Percentiles rank a stretch among this genome's conserved stretches.
phyloP scores from a whole-genome alignment of 2,797 vertebrate genomes.

The Eulemur mongoz region DNA sequence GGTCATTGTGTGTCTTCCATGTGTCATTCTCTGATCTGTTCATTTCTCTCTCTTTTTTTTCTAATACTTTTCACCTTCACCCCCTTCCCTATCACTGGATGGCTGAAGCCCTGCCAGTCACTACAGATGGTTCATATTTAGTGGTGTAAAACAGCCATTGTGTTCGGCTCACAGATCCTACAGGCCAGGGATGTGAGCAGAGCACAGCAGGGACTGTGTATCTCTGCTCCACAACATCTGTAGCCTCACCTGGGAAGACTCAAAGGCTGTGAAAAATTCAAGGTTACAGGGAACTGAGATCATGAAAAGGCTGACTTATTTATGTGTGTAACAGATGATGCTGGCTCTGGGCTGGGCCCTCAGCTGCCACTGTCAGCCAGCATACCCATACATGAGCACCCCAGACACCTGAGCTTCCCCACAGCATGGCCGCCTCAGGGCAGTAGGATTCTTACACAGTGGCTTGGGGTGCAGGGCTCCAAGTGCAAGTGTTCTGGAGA shows the following conservation, averaged over 20 bases:
- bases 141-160: not conserved
- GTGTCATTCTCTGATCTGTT: no score
- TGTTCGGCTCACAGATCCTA: not conserved
- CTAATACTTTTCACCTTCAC: not conserved
- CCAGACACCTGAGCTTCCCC: not conserved
- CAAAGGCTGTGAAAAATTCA: not conserved
- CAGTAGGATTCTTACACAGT: not conserved
- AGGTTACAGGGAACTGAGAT: rapidly evolving
- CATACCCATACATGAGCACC: not conserved
- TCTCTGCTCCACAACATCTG: not conserved
- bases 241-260: not conserved
- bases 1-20: not conserved
- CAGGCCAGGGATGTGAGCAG: not conserved
- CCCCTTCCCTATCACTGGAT: no score
- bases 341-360: not conserved
- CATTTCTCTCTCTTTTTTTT: not conserved
- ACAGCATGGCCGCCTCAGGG: not conserved
- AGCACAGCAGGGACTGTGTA: not conserved
- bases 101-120: not conserved
- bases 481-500: not conserved
- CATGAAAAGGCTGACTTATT: not conserved
- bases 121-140: not conserved
- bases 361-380: not conserved
- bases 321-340: not conserved
- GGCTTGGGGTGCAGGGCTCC: not conserved